Evolutionary conservation across 2,888 invertebrate species (phyloP), one percentile per base, ranked within the genome.

Genomic region (Eupithecia pulchellata): DNA sequence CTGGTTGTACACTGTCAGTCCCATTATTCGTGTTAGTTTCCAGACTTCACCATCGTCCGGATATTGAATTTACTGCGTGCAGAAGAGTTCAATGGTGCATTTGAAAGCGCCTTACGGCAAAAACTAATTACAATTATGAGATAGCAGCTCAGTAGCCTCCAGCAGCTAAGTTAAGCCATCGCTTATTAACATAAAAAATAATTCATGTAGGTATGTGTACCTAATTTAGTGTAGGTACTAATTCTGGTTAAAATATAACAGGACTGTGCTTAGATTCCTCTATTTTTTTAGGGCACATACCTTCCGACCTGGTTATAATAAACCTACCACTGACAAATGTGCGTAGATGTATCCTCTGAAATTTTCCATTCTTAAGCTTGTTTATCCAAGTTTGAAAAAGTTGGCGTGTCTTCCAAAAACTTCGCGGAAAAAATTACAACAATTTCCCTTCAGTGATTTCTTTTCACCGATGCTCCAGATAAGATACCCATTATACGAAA

Each of bases 391-490:
- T 57, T 57, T 11, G 27, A 27, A 57, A 29, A 57, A 29, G 57
- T 57, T 57, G 17, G 57, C 57, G 29, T 57, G n/a, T 25, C 52
- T 60, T 30, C 58, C 32, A 32, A 60, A 58, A 30, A 60, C 11
- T 30, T 58, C 30, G n/a, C 17, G 57, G 57, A 60, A n/a, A 58
- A 60, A 60, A 60, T 60, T 32, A 30, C n/a, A 60, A 32, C n/a
- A 30, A 60, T 60, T 60, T 60, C 34, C 61, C 25, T 34, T 61
- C 61, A 34, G 34, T 61, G n/a, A 61, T 61, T 61, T 61, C 34
- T 57, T 57, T 61, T 34, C 34, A 61, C 34, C 61, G 34, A 61
- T 61, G 32, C 30, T 61, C 34, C n/a, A 25, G 34, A 61, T 34
- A 61, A 32, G 25, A 61, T 27, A 39, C 5, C 39, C 42, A 63